Percentiles rank a stretch among this genome's conserved stretches.
phyloP scores from a whole-genome alignment of 2,888 invertebrate species.

The Orthosia cruda region DNA sequence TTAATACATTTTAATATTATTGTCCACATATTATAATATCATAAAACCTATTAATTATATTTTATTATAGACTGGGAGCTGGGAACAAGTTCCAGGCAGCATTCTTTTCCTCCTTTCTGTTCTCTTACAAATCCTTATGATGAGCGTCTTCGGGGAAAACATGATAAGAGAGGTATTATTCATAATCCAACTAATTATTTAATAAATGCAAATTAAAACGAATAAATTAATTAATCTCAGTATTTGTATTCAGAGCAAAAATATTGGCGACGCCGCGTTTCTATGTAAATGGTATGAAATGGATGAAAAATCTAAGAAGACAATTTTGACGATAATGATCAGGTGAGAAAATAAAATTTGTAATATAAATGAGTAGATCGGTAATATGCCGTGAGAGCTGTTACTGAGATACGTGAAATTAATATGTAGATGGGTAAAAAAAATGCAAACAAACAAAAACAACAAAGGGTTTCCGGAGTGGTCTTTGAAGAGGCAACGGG shows the following conservation, averaged over 20 bases:
- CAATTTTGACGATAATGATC: constrained; percentile 79
- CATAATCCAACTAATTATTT: constrained; percentile 2
- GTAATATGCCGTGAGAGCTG: too few species aligned
- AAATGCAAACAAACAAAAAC: too few species aligned
- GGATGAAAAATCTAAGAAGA: constrained; percentile 80
- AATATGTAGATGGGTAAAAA: too few species aligned
- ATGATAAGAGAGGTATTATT: constrained; percentile 80
- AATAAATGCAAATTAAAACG: constrained; percentile 22
- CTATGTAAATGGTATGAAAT: constrained; percentile 82
- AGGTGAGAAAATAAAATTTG: constrained; percentile 63
- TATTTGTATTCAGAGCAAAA: constrained; percentile 77
- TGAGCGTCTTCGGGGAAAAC: constrained; percentile 85
- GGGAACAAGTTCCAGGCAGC: constrained; percentile 79
- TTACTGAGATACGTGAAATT: too few species aligned
- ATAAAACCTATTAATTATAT: background rate
- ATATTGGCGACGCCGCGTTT: constrained; percentile 81
- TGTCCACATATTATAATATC: too few species aligned
- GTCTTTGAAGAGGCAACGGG: too few species aligned
- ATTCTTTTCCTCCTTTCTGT: constrained; percentile 81
- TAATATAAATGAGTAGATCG: background rate
- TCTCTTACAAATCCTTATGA: constrained; percentile 83
- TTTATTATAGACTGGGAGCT: constrained; percentile 69
- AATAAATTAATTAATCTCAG: constrained; percentile 14
- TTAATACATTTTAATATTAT: background rate
- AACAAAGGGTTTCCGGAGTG: too few species aligned